Evolutionary conservation across 2,888 invertebrate species (phyloP).

Genomic region (Drosophila planitibia): DNA sequence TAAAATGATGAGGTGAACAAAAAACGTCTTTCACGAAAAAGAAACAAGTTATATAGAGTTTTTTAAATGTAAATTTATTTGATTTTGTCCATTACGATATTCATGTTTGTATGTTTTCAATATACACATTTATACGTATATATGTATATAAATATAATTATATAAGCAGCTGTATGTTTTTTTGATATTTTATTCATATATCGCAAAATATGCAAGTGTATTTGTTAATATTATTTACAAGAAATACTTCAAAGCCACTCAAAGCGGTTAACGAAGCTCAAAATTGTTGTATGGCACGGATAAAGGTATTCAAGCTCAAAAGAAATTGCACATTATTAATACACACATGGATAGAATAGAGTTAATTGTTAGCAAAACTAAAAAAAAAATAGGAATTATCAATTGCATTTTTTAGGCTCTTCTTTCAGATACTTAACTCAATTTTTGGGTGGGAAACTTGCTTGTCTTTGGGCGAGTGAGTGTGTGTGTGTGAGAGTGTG

Average conservation of each 20-base stretch:
- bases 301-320: constrained; percentile 19
- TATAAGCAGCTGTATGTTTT: constrained; percentile 33
- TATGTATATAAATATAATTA: constrained; percentile 27
- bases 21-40: background rate
- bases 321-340: constrained; percentile 1
- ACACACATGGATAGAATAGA: background rate
- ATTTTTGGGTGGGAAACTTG: constrained; percentile 11
- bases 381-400: background rate
- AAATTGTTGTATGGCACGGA: constrained; percentile 21
- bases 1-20: background rate
- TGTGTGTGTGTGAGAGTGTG: constrained; percentile 8
- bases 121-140: constrained; percentile 39
- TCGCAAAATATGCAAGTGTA: constrained; percentile 44
- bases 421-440: constrained; percentile 3
- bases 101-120: constrained; percentile 46
- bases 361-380: background rate
- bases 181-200: constrained; percentile 47
- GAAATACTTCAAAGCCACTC: constrained; percentile 43
- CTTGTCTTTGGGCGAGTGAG: constrained; percentile 12
- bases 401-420: background rate
- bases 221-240: constrained; percentile 58
- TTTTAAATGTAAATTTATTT: constrained; percentile 77
- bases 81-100: constrained; percentile 65
- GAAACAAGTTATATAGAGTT: constrained; percentile 44
- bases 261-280: constrained; percentile 33